Evolutionary conservation across 2,797 vertebrate genomes (phyloP), one percentile per base, ranked within the genome.

Genomic region (Cryptoprocta ferox): DNA sequence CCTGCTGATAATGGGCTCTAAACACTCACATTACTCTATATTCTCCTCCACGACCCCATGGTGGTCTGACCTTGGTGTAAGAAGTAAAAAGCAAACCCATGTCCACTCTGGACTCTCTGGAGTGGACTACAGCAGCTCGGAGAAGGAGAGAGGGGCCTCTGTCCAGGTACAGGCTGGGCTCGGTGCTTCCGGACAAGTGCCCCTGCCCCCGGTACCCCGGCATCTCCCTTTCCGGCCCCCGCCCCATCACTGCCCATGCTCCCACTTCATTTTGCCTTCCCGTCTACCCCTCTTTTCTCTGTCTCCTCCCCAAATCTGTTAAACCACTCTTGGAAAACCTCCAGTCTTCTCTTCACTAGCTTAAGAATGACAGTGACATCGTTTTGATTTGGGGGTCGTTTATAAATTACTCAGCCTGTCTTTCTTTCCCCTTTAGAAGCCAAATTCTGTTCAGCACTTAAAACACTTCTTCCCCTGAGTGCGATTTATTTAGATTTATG

Each of bases 371-470:
- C 0, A 32, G 75, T 45, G 90, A 95, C 53, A 75, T 75, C 42
- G 68, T 92, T 85, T 45, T 48, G 66, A 83, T 56, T 82, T 78
- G 79, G 24, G 7, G 93, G 35, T 81, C 63, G 89, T 86, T 70
- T 82, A 68, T 84, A 94, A 96, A 93, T n/a, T 19, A 35, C 13
- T 82, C 70, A 39, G 48, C 39, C 85, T 94, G 83, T 19, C 37
- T 94, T 83, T 68, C 68, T 88, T 75, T 82, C 30, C 66, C n/a
- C 45, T 73, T 71, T 13, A 65, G 80, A 97, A 93, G 79, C 42
- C 48, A 91, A 81, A 96, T 83, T 73, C 75, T 42, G 35, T 91
- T 61, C 56, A 61, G 45, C 50, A 79, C 87, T 59, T 37, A 82
- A 71, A 90, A 18, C n/a, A 66, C 15, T n/a, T 86, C 76, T 59